These are phyloP conservation scores for Bedellia somnulentella DNA, from an alignment of 2,888 invertebrate genomes.

Conservation along the genomic window DNA sequence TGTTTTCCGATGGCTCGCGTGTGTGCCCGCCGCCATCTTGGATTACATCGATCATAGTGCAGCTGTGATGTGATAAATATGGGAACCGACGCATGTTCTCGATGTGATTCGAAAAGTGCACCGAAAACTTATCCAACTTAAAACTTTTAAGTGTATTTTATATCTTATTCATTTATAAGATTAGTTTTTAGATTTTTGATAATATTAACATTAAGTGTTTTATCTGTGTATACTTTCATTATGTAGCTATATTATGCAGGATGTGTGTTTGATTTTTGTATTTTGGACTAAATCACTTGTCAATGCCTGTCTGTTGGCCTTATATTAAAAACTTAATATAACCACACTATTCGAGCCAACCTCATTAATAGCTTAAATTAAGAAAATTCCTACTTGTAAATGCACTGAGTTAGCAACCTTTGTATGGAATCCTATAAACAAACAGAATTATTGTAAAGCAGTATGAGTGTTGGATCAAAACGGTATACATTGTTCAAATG, in stretches of 20 bases:
- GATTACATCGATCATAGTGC: constrained; percentile 54
- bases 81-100: constrained; percentile 22
- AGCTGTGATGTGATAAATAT: constrained; percentile 52
- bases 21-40: constrained; percentile 52
- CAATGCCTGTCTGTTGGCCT: neutral
- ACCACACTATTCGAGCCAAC: neutral
- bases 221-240: too few relatives aligned
- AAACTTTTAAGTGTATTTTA: too few relatives aligned
- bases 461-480: neutral
- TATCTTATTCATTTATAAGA: too few relatives aligned
- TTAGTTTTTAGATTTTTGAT: too few relatives aligned
- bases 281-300: neutral
- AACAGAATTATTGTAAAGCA: neutral
- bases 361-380: neutral
- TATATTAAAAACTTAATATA: neutral
- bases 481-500: constrained; percentile 12
- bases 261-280: neutral
- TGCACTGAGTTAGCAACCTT: too few relatives aligned
- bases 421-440: too few relatives aligned
- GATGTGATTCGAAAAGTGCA: too few relatives aligned
- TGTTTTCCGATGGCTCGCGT: constrained; percentile 40
- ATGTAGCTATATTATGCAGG: too few relatives aligned
- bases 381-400: neutral
- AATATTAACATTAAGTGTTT: too few relatives aligned
- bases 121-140: too few relatives aligned